Evolutionary conservation across 2,113 vertebrate species (phyloP).

Genomic region (Lasiurus cinereus): DNA sequence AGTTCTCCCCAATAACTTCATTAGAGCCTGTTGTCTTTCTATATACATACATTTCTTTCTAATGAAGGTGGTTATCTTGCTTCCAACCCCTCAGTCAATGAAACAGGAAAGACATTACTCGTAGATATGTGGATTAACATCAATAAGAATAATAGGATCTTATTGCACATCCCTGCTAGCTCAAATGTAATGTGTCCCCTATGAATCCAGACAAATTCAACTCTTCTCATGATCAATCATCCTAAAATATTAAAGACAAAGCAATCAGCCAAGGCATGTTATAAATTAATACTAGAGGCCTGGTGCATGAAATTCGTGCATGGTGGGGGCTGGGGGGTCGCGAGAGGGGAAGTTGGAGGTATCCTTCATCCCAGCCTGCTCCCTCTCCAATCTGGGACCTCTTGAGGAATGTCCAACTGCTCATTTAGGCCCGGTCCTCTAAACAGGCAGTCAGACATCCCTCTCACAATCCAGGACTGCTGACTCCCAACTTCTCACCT

Average conservation of each 20-base stretch:
- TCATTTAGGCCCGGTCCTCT: no score
- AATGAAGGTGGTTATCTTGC: not conserved
- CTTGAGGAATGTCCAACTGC: no score
- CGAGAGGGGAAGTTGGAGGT: no score
- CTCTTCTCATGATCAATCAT: not conserved
- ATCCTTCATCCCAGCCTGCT: no score
- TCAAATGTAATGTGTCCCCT: not conserved
- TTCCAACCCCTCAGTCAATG: not conserved
- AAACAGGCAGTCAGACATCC: no score
- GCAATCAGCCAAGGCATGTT: not conserved
- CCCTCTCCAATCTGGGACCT: no score
- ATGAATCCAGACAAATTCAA: not conserved
- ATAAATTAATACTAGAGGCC: not conserved
- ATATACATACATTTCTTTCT: not conserved
- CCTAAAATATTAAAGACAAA: conserved; percentile 11
- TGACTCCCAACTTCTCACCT: no score
- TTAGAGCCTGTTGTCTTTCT: not conserved
- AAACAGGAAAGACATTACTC: not conserved
- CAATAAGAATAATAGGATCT: not conserved
- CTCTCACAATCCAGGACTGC: no score
- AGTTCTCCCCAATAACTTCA: not conserved
- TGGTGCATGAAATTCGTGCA: no score
- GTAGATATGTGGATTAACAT: not conserved
- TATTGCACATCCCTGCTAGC: not conserved
- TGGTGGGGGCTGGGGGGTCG: no score